These are phyloP conservation scores for Mormyrus hasselquistii DNA, from an alignment of 2,797 vertebrate species.

Conservation along the genomic window DNA sequence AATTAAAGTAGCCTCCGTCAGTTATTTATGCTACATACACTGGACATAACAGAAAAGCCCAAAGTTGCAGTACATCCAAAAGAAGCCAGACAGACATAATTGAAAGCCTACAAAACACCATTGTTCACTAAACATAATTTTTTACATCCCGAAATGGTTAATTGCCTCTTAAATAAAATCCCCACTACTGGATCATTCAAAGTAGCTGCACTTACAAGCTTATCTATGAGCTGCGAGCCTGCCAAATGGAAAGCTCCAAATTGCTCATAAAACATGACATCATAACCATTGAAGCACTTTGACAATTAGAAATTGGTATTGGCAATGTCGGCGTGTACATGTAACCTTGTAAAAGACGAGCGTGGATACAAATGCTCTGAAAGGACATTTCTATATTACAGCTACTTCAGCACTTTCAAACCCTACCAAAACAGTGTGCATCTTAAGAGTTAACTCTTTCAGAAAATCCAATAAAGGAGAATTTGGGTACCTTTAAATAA, in stretches of 20 bases:
- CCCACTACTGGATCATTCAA: conserved; percentile 2
- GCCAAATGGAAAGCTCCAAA: conserved; percentile 43
- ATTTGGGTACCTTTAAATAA: background rate
- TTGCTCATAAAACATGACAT: conserved; percentile 52
- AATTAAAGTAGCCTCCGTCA: background rate
- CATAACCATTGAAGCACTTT: conserved; percentile 42
- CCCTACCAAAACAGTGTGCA: conserved; percentile 14
- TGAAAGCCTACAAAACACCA: background rate
- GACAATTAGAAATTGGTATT: conserved; percentile 31
- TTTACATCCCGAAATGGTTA: background rate
- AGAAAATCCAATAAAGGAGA: background rate
- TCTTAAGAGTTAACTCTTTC: background rate
- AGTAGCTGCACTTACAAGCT: conserved; percentile 24
- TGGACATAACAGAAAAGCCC: background rate
- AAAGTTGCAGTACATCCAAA: background rate
- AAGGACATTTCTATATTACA: background rate
- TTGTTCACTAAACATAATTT: background rate
- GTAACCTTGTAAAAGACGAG: background rate
- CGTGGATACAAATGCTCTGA: background rate
- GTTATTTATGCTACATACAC: background rate
- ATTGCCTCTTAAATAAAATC: background rate
- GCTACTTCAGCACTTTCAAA: background rate
- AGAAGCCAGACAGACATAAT: background rate
- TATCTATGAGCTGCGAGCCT: conserved; percentile 31
- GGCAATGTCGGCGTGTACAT: conserved; percentile 22